Evolutionary conservation across 1,140 invertebrate genomes (phyloP), one percentile per base, ranked within the genome.

Genomic region (Mizuhopecten yessoensis): DNA sequence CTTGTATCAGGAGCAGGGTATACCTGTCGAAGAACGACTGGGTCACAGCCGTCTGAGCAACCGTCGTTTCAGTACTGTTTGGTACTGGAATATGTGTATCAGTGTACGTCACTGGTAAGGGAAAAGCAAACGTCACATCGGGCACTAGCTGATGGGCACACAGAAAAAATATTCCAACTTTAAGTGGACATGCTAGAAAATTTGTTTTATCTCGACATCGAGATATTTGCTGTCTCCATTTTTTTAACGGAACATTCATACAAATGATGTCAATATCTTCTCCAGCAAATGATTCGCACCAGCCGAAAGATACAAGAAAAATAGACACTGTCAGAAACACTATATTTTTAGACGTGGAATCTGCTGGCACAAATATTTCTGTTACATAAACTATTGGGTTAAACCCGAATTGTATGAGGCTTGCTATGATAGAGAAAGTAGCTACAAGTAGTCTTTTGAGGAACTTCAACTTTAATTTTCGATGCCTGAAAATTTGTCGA

Each of bases 241-340:
- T 87, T 34, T 90, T 91, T 3, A 94, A 91, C 20, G 89, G 88
- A 23, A 93, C 2, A 13, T 88, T 89, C 39, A 94, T 34, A 45
- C 89, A 87, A 86, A 93, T 91, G 36, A 90, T 90, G 29, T 49
- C 88, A 89, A 94, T 90, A 92, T 94, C 91, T 97, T 97, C 34
- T 0, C 98, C 98, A 0, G 99, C 98, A 95, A 99, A 99, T 96
- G 99, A 99, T 96, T 99, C 99, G 99, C 99, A 99, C 98, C 99
- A 99, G 36, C 98, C 98, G 34, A 98, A 97, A 5, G 99, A 99
- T 34, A 99, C 98, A 87, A 99, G 97, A 39, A 99, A 75, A 75
- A 75, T n/a, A 29, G 57, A 75, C 17, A 75, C 17, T 3, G 57
- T 75, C 9, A 75, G 57, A 75, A 75, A 75, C 0, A 75, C n/a